Evolutionary conservation across 2,797 vertebrate species (phyloP).

Genomic region (Phalloptychus januarius): DNA sequence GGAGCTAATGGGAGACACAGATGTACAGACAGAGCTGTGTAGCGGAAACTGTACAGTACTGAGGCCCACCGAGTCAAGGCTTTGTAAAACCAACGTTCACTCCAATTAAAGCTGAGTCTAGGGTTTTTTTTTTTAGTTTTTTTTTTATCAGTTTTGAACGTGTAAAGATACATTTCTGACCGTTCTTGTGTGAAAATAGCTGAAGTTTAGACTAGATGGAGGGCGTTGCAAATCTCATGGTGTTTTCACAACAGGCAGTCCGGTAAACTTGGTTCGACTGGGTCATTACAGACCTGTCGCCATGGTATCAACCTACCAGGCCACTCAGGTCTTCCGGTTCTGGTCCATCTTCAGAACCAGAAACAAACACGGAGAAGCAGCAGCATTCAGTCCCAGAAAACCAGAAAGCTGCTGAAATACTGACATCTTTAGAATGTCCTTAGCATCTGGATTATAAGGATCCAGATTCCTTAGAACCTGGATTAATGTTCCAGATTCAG

Average conservation of each 20-base stretch:
- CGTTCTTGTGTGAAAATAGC: not conserved
- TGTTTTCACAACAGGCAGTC: not conserved
- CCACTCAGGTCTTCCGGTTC: no score
- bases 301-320: no score
- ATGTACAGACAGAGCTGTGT: slow-evolving; percentile 28
- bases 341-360: no score
- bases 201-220: not conserved
- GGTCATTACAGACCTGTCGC: no score
- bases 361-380: no score
- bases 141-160: not conserved
- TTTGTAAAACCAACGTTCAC: not conserved
- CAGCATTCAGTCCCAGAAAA: no score
- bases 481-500: no score
- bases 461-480: no score
- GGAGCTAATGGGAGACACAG: slow-evolving; percentile 40
- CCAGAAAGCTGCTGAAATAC: no score
- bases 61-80: not conserved
- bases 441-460: no score
- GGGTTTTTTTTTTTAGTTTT: not conserved
- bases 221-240: not conserved
- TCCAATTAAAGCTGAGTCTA: not conserved
- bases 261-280: not conserved
- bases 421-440: no score
- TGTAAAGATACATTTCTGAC: not conserved
- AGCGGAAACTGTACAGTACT: not conserved